Evolutionary conservation across 2,797 vertebrate genomes (phyloP).

Genomic region (Brachyalestes nurse): DNA sequence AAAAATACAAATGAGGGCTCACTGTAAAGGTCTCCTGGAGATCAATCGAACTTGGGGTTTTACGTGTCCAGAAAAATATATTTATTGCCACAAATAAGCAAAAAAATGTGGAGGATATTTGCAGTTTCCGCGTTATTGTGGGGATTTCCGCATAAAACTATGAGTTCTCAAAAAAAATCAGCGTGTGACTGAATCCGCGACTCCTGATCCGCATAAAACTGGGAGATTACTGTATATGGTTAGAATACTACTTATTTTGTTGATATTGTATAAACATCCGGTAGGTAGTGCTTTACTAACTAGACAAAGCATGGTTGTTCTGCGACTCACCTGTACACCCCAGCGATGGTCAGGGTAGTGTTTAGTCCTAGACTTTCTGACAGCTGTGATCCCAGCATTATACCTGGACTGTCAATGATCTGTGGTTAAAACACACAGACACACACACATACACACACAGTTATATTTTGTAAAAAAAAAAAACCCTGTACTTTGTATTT

Average conservation of each 20-base stretch:
- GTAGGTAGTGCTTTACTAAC: background rate
- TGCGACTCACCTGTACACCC: slow-evolving; percentile 80
- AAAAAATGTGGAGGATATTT: background rate
- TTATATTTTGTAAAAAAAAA: background rate
- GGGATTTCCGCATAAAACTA: no score
- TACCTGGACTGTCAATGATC: slow-evolving; percentile 76
- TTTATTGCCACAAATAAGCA: no score
- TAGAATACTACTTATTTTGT: no score
- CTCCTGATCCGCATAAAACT: no score
- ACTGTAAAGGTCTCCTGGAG: no score
- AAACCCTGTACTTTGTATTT: background rate
- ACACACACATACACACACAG: slow-evolving; percentile 17
- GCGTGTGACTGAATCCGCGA: no score
- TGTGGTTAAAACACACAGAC: slow-evolving; percentile 63
- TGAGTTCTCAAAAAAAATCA: no score
- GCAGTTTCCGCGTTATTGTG: no score
- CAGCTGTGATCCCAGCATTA: slow-evolving; percentile 68
- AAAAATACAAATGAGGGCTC: no score
- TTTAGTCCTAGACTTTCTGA: slow-evolving; percentile 63
- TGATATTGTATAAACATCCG: background rate
- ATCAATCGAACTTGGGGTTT: no score
- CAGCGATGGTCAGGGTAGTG: slow-evolving; percentile 66
- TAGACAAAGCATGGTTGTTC: background rate
- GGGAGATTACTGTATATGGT: no score
- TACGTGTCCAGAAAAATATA: no score